phyloP scores from a whole-genome alignment of 2,113 vertebrate genomes.

The Colaptes auratus region DNA sequence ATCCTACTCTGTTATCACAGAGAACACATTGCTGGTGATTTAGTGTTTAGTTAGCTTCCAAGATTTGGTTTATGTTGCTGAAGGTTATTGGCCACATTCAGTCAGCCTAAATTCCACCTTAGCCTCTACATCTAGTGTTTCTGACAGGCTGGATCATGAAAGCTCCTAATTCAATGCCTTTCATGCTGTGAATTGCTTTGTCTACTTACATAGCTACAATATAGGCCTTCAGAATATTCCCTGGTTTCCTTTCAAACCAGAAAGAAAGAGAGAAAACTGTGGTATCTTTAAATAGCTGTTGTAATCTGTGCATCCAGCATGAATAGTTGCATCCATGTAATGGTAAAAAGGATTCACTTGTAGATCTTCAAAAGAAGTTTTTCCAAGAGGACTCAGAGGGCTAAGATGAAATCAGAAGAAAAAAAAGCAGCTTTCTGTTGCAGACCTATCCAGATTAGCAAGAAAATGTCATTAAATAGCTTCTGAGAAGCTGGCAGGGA shows the following conservation, averaged over 20 bases:
- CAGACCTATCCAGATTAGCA: neutral
- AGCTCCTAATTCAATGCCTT: neutral
- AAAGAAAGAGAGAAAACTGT: neutral
- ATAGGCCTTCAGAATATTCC: neutral
- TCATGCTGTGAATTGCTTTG: neutral
- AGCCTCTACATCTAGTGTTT: neutral
- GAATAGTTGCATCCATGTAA: neutral
- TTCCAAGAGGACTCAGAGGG: neutral
- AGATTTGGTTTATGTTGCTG: constrained; percentile 26
- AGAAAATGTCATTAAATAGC: neutral
- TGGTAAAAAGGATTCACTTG: neutral
- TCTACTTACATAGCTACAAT: neutral
- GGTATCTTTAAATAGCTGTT: neutral
- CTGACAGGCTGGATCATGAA: neutral
- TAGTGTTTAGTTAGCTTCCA: neutral
- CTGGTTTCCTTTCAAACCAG: neutral
- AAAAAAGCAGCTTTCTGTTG: neutral
- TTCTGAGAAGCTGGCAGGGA: neutral
- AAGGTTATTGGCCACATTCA: neutral
- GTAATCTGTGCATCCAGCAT: neutral
- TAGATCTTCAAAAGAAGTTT: neutral
- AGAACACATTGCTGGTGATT: constrained; percentile 27
- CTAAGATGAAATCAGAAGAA: neutral
- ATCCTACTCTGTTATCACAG: constrained; percentile 21
- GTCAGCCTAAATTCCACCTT: neutral